Percentiles rank a stretch among this genome's conserved stretches.
Evolutionary conservation across 1,140 invertebrate genomes (phyloP).

Genomic region (Megathymus violae): DNA sequence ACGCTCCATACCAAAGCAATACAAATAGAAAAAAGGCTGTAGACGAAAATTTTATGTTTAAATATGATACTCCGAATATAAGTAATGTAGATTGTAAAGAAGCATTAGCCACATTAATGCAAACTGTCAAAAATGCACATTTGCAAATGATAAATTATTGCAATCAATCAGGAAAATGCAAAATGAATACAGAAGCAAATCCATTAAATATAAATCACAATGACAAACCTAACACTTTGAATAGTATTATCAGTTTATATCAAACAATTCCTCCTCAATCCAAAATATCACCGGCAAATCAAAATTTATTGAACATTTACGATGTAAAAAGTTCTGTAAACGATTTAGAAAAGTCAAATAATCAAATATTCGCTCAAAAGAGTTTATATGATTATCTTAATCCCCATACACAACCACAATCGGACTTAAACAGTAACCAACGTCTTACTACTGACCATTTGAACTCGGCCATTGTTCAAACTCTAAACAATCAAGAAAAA

Average conservation of each 20-base stretch:
- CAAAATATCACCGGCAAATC: not conserved
- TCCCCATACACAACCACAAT: not conserved
- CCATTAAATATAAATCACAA: not conserved
- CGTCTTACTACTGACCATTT: not conserved
- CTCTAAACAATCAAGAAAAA: not conserved
- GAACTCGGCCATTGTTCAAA: not conserved
- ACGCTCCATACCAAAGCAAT: not conserved
- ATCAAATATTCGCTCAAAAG: not conserved
- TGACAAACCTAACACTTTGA: not conserved
- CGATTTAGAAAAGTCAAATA: not conserved
- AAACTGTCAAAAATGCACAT: not conserved
- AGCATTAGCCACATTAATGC: not conserved
- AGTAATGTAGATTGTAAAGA: not conserved
- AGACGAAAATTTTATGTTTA: not conserved
- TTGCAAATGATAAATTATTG: slow-evolving; percentile 3
- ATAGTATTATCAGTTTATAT: not conserved
- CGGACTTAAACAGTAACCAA: not conserved
- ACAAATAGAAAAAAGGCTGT: not conserved
- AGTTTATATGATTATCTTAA: not conserved
- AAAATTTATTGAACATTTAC: not conserved
- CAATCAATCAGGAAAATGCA: slow-evolving; percentile 2
- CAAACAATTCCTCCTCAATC: not conserved
- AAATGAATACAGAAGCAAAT: not conserved
- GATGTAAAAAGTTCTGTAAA: not conserved
- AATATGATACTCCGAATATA: not conserved